A percentile compares a stretch with the other conserved stretches of the same genome.
Evolutionary conservation across 2,888 invertebrate species (phyloP).

Genomic region (Polyommatus icarus): DNA sequence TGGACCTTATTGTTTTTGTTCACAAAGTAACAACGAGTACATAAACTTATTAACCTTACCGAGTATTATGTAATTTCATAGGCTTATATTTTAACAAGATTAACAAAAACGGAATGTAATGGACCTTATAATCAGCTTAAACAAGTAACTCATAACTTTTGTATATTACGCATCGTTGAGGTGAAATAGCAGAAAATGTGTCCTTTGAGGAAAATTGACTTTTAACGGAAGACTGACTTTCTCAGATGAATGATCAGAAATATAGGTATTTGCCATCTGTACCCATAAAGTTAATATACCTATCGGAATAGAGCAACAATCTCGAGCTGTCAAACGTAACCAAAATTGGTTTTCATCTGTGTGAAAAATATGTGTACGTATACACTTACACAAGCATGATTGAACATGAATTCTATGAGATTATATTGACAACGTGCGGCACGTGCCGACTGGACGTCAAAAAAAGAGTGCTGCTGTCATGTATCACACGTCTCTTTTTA

Average conservation of each 20-base stretch:
- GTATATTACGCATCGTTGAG: not conserved
- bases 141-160: not conserved
- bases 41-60: not conserved
- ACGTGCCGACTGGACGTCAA: too few species aligned
- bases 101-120: conserved; percentile 1
- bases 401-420: too few species aligned
- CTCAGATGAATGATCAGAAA: not conserved
- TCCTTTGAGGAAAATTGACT: not conserved
- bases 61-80: not conserved
- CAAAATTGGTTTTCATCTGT: too few species aligned
- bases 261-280: too few species aligned
- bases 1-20: not conserved
- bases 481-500: too few species aligned
- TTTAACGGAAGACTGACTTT: conserved; percentile 15
- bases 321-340: too few species aligned
- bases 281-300: too few species aligned
- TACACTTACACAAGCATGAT: too few species aligned
- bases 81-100: not conserved
- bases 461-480: too few species aligned
- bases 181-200: not conserved
- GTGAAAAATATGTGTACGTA: too few species aligned
- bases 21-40: not conserved
- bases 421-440: too few species aligned
- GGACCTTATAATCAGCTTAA: not conserved
- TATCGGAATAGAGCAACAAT: too few species aligned